Base-by-base conservation (phyloP, 2,797 vertebrate genomes). In the Poeciliopsis paucimaculata region DNA sequence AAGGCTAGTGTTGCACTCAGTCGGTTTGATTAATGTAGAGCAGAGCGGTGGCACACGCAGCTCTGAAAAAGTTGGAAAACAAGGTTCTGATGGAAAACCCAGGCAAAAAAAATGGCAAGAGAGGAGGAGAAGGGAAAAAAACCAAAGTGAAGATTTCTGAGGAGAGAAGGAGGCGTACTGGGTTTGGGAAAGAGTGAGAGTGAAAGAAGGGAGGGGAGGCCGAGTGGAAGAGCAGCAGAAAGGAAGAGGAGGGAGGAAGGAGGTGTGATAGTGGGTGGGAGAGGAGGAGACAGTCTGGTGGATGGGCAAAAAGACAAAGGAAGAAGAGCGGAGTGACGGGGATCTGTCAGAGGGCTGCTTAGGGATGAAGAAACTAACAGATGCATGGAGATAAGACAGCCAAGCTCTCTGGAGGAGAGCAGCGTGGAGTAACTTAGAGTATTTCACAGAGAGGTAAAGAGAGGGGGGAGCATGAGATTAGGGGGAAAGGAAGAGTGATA, bases 51-150 rank as follows among this genome's bases (percentile, higher is more conserved):
- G 87, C 47, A 60, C 82, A 49, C 2, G 72, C 70, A 71, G 57
- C 88, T 90, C 79, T 77, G 88, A 88, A 88, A 93, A 91, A 94
- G 92, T 95, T 95, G 93, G 94, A 95, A 95, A 95, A 92, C 75
- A 60, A 91, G 86, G 90, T 95, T 92, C 87, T 91, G 89, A 91
- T 91, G 93, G 94, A 94, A 93, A 95, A 88, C 73, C 86, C 74
- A 82, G 86, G 84, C 18, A 51, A 51, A 51, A 47, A 88, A 92
- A 90, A 88, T 84, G 85, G 82, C 83, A 82, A 90, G 80, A 82
- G 87, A 77, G 51, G 73, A 84, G 78, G 85, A 81, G 83, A 89
- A 84, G 49, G 15, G 90, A 88, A 93, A 89, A 93, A 94, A 94
- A 92, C 89, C 91, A 91, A 89, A 90, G 13, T 78, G 79, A 89